These are phyloP conservation scores for Rousettus leschenaultii DNA, from an alignment of 2,113 vertebrate genomes.

Conservation along the genomic window DNA sequence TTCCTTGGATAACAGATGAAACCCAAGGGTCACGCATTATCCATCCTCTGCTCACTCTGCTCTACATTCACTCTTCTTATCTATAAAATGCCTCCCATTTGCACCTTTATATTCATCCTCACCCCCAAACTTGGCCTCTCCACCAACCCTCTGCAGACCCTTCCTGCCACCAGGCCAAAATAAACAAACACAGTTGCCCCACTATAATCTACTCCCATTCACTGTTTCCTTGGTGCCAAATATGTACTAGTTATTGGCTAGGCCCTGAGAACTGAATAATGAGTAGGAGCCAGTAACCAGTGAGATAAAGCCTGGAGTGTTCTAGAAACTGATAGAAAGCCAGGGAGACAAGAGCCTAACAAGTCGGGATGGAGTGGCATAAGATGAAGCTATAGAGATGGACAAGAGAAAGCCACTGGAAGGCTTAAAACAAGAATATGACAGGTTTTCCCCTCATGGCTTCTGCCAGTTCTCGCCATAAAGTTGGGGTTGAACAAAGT, in stretches of 20 bases:
- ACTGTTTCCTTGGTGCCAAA: neutral
- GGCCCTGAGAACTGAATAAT: neutral
- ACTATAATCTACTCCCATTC: neutral
- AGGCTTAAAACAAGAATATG: neutral
- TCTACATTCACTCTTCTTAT: neutral
- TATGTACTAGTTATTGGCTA: neutral
- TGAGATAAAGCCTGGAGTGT: neutral
- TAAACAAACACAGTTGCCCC: neutral
- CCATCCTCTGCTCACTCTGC: neutral
- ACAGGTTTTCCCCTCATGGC: neutral
- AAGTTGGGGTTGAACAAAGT: neutral
- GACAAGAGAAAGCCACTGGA: neutral
- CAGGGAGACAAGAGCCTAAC: neutral
- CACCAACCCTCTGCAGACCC: neutral
- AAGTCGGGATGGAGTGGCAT: neutral
- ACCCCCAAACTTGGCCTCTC: neutral
- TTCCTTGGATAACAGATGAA: neutral
- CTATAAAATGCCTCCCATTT: neutral
- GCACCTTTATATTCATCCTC: neutral
- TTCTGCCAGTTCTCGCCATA: neutral
- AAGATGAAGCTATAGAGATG: neutral
- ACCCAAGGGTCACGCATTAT: neutral
- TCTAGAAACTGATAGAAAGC: conserved; percentile 6
- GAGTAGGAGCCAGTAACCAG: neutral
- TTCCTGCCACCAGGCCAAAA: conserved; percentile 9